Base-by-base conservation (phyloP, 2,888 invertebrate genomes). In the Lagria hirta region DNA sequence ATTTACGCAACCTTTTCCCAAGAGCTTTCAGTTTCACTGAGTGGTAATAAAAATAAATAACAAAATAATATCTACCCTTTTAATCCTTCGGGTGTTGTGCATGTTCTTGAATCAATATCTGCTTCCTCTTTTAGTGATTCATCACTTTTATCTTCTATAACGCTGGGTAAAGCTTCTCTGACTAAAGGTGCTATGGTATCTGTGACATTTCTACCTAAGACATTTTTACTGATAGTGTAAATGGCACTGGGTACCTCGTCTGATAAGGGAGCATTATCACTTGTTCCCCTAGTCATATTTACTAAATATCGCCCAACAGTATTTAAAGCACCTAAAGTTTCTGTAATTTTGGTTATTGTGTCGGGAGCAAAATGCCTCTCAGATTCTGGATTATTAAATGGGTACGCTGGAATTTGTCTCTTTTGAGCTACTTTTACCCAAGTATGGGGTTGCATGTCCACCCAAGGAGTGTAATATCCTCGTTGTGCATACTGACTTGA, bases 261-360 rank as follows among this genome's bases (percentile, higher is more conserved):
- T 2, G 76, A 70, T 32, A 65, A 48, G 40, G 61, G 58, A 15
- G 56, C 51, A 35, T 76, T 56, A 35, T 64, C 66, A 38, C 71
- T 51, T 16, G 54, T 74, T 10, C 69, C 68, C 4, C 82, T 70
- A 0, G 84, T 89, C 78, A 88, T 87, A 60, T 89, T 89, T 1
- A 92, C 88, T 52, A 92, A 76, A 64, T 88, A 88, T 64, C 85
- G 82, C 0, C 91, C 91, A 0, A 92, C 86, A 1, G 90, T 89
- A 55, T 91, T 91, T 8, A 92, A 76, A 2, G 91, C 91, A 17
- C 90, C 90, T 3, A 81, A 65, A 1, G 81, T 82, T 65, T 82
- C 82, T 1, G 79, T 76, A 48, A 80, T 77, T 33, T 73, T 75
- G 34, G 70, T 62, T 40, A 80, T 60, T 1, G 76, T 71, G 43